A percentile compares a stretch with the other conserved stretches of the same genome.
These are phyloP conservation scores for Caenorhabditis panamensis DNA, from an alignment of 2,888 invertebrate genomes.

Conservation along the genomic window DNA sequence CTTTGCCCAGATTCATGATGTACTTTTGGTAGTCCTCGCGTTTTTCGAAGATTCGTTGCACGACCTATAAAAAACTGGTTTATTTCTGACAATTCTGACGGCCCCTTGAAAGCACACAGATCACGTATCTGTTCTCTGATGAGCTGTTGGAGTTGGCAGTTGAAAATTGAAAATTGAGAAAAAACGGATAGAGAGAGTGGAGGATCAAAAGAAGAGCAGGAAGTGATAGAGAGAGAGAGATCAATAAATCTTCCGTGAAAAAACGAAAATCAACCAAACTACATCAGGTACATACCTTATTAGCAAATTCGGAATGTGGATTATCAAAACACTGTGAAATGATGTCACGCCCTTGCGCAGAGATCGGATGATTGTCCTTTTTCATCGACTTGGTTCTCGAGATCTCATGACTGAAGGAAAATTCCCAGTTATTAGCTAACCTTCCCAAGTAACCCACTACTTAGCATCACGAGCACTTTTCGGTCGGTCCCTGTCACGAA, in stretches of 20 bases:
- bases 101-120: slow-evolving; percentile 50
- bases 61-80: slow-evolving; percentile 59
- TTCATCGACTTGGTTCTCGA: slow-evolving; percentile 68
- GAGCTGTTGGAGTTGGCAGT: slow-evolving; percentile 25
- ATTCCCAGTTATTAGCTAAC: neutral
- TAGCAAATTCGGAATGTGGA: slow-evolving; percentile 79
- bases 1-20: slow-evolving; percentile 75
- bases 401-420: slow-evolving; percentile 50
- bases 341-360: slow-evolving; percentile 71
- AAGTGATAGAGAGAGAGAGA: neutral
- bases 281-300: slow-evolving; percentile 61
- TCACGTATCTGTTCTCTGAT: slow-evolving; percentile 62
- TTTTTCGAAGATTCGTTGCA: slow-evolving; percentile 80
- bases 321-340: slow-evolving; percentile 78
- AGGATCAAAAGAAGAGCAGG: slow-evolving; percentile 7
- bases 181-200: slow-evolving; percentile 1
- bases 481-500: slow-evolving; percentile 56
- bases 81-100: neutral
- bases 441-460: slow-evolving; percentile 4
- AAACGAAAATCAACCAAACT: neutral
- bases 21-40: slow-evolving; percentile 77
- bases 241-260: slow-evolving; percentile 5
- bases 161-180: slow-evolving; percentile 24
- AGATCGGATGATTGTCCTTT: slow-evolving; percentile 70
- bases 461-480: slow-evolving; percentile 54